A percentile compares a stretch with the other conserved stretches of the same genome.
Conservation (phyloP, 2,113 vertebrate genomes). For the Benitochromis conjunctus region DNA sequence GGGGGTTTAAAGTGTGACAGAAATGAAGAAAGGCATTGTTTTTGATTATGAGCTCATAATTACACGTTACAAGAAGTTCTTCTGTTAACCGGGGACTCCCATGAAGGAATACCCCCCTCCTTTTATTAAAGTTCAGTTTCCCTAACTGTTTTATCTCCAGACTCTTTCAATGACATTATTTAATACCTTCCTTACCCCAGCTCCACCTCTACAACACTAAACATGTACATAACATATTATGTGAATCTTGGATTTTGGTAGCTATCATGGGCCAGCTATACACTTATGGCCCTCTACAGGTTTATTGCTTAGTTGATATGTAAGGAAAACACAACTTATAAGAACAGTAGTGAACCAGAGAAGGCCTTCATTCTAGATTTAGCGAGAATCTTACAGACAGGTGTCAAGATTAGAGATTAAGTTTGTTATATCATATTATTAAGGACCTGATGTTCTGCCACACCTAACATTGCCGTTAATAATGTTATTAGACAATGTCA, state of each 20-base stretch:
- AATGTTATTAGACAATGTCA: too few species aligned
- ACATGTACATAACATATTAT: not conserved
- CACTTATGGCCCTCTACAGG: not conserved
- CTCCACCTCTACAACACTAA: accelerated
- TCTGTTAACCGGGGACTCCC: not conserved
- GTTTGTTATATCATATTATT: not conserved
- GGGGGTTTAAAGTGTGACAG: not conserved
- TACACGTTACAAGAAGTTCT: not conserved
- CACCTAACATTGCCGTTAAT: accelerated
- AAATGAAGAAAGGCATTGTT: not conserved
- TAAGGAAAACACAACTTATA: not conserved
- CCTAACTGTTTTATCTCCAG: not conserved
- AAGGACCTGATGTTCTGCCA: not conserved
- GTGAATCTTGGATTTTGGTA: not conserved
- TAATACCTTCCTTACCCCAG: not conserved
- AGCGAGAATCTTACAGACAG: not conserved
- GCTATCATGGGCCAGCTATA: not conserved
- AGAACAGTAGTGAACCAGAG: not conserved
- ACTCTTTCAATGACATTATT: not conserved
- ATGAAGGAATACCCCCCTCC: not conserved
- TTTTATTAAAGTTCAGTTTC: not conserved
- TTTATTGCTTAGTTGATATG: not conserved
- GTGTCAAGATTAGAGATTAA: not conserved
- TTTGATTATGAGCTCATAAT: not conserved
- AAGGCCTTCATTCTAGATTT: not conserved